phyloP scores from a whole-genome alignment of 2,888 invertebrate genomes.

The Elgonia sp. region DNA sequence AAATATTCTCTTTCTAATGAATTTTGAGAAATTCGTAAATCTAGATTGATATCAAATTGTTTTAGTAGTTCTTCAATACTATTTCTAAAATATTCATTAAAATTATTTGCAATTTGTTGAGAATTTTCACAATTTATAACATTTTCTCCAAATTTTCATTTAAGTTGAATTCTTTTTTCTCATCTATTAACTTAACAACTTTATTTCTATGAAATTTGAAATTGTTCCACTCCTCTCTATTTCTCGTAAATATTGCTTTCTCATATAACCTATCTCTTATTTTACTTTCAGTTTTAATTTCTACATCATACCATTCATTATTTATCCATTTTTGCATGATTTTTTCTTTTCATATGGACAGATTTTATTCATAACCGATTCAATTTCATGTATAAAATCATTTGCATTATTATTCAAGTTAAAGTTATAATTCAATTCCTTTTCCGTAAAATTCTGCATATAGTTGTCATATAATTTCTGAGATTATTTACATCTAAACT shows the following conservation, averaged over 20 bases:
- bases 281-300: conserved; percentile 1
- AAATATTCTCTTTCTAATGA: too few relatives aligned
- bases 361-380: background rate
- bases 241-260: background rate
- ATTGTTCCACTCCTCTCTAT: too few relatives aligned
- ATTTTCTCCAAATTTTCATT: background rate
- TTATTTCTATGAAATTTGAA: too few relatives aligned
- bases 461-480: too few relatives aligned
- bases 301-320: background rate
- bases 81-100: conserved; percentile 9
- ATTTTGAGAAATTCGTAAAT: too few relatives aligned
- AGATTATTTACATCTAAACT: too few relatives aligned
- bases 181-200: background rate
- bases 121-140: background rate
- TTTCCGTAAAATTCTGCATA: too few relatives aligned
- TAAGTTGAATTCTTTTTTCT: background rate
- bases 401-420: background rate
- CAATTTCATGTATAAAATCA: background rate
- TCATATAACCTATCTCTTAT: background rate
- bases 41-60: too few relatives aligned
- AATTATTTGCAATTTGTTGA: background rate
- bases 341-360: background rate
- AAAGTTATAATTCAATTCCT: background rate
- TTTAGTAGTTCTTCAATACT: background rate
- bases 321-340: background rate